Evolutionary conservation across 1,140 invertebrate species (phyloP), one percentile per base, ranked within the genome.

Genomic region (Luehdorfia chinensis): DNA sequence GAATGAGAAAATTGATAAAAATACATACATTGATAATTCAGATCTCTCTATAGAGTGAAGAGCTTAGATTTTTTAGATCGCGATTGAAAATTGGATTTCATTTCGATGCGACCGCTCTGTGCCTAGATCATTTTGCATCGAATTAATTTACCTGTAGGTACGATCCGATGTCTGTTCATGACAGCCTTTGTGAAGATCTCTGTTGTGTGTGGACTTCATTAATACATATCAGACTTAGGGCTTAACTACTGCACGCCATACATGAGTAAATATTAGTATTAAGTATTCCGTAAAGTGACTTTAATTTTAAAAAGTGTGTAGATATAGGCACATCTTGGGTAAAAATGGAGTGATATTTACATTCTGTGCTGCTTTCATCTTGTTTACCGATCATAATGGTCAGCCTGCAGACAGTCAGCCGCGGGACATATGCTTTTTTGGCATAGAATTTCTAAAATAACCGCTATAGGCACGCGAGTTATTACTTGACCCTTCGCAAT

Each of bases 161-260:
- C 45, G 54, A 59, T 55, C 54, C 54, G 57, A 44, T 25, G 28
- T 52, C 66, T 78, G 76, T 9, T 34, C 27, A 47, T 75, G 77
- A 79, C 75, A 81, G 71, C 52, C 63, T 76, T 76, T 78, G 73
- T 77, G 52, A n/a, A 27, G 34, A 27, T 41, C 49, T 47, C 39
- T 30, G 28, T 13, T 31, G 39, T 43, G 45, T 56, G 32, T 33
- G 61, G 53, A 66, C 59, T 71, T 75, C 63, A 70, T 73, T 69
- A 66, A 54, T 55, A 55, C 57, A 55, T 59, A 66, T 43, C 52
- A 49, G 28, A 50, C 37, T 33, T 62, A n/a, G 34, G 36, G 12
- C 12, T 11, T 11, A 12, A 4, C 4, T 12, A 12, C 30, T 11
- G 9, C 30, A 13, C 5, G 27, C 6, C 9, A 31, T 12, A 12